These are phyloP conservation scores for Poecilia velifera DNA, from an alignment of 2,797 vertebrate species.

Conservation along the genomic window DNA sequence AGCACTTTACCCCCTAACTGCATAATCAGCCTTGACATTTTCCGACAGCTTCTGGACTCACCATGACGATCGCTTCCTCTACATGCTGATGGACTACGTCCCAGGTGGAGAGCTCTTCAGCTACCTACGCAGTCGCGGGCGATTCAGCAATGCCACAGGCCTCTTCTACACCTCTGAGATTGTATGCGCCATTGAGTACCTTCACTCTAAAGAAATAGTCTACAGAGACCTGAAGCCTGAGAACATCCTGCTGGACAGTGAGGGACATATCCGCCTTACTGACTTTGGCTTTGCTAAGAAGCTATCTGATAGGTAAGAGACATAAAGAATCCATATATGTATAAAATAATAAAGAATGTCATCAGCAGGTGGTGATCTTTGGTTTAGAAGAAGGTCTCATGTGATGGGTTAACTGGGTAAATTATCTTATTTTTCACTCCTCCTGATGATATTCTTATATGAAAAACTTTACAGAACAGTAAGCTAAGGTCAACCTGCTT, in stretches of 20 bases:
- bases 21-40: background rate
- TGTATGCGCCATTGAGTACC: constrained; percentile 94
- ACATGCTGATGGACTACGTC: constrained; percentile 97
- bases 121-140: constrained; percentile 91
- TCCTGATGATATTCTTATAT: background rate
- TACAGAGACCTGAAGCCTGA: constrained; percentile 98
- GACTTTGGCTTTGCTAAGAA: constrained; percentile 99
- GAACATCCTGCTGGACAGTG: constrained; percentile 94
- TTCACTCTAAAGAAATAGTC: constrained; percentile 92
- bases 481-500: background rate
- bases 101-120: constrained; percentile 96
- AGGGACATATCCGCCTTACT: constrained; percentile 95
- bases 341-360: background rate
- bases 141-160: constrained; percentile 88
- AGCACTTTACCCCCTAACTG: background rate
- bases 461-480: background rate
- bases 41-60: constrained; percentile 91
- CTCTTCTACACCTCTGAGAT: constrained; percentile 93
- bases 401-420: background rate
- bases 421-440: background rate
- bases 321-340: background rate
- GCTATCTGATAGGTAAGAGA: constrained; percentile 88
- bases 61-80: constrained; percentile 92
- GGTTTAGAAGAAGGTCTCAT: background rate
- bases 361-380: background rate